Evolutionary conservation across 2,888 invertebrate species (phyloP), one percentile per base, ranked within the genome.

Genomic region (Peribatodes rhomboidaria): DNA sequence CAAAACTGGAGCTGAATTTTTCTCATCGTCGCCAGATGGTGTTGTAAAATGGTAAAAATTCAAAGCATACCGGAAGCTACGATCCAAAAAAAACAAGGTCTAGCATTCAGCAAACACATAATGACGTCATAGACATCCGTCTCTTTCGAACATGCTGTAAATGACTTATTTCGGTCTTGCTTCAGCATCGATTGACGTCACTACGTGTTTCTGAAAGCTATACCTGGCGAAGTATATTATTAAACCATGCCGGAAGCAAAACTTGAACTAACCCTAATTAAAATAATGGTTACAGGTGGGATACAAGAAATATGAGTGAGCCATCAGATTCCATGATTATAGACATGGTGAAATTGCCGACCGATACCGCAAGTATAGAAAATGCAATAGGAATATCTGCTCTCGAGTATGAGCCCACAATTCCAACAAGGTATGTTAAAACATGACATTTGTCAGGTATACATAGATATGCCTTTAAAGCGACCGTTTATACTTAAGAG

Each of bases 1-100:
- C 0, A 99, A 99, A 93, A 97, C 97, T 35, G 98, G 98, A 8
- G 97, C 97, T 0, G 99, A 99, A 85, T 98, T 98, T 85, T 98
- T 99, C 89, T 98, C 98, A 0, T 95, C 98, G 0, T 97, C 98
- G 0, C 97, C 97, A 11, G 99, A 99, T 87, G 99, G 99, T 2
- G 97, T 98, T 88, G 96, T 97, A 0, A 95, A 96, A 88, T 97
- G 97, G 97, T 94, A 84, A 72, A 52, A 8, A 22, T 14, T 27
- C 49, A 47, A 27, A 14, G 9, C 6, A 20, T n/a, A n/a, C n/a
- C n/a, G n/a, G n/a, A n/a, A n/a, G n/a, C n/a, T n/a, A n/a, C n/a
- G n/a, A n/a, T n/a, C n/a, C n/a, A n/a, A n/a, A n/a, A n/a, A n/a
- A n/a, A n/a, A n/a, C n/a, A n/a, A n/a, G n/a, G n/a, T n/a, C n/a